phyloP scores from a whole-genome alignment of 2,113 vertebrate species.

The Melanotaenia duboulayi region DNA sequence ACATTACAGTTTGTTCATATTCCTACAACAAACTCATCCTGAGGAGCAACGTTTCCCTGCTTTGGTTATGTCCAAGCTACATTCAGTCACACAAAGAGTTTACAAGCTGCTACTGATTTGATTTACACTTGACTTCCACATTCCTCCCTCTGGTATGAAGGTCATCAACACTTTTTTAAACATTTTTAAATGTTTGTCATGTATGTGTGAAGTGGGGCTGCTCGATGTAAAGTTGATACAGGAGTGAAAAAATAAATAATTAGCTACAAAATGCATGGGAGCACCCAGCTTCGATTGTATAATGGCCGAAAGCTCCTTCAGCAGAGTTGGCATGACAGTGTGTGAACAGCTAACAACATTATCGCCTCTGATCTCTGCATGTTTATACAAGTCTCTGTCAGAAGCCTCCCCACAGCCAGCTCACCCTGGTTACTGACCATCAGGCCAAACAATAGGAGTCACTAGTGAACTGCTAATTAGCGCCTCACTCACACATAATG shows the following conservation, averaged over 20 bases:
- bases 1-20: too few species aligned
- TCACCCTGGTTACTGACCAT: not conserved
- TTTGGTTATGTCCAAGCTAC: too few species aligned
- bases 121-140: not conserved
- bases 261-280: not conserved
- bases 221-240: not conserved
- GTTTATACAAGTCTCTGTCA: constrained; percentile 35
- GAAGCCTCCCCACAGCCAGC: constrained; percentile 10
- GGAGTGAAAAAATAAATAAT: constrained; percentile 1
- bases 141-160: not conserved
- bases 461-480: constrained; percentile 3
- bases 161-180: not conserved
- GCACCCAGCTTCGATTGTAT: constrained; percentile 41
- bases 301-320: not conserved
- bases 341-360: constrained; percentile 12
- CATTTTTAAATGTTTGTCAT: constrained; percentile 1
- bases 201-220: not conserved
- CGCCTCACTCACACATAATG: not conserved
- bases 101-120: too few species aligned
- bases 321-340: not conserved
- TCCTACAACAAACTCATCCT: too few species aligned
- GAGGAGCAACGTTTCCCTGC: too few species aligned
- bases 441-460: constrained; percentile 1
- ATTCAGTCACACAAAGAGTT: too few species aligned
- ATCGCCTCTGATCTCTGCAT: constrained; percentile 35